phyloP scores from a whole-genome alignment of 2,888 invertebrate species.

The Erebia palarica region DNA sequence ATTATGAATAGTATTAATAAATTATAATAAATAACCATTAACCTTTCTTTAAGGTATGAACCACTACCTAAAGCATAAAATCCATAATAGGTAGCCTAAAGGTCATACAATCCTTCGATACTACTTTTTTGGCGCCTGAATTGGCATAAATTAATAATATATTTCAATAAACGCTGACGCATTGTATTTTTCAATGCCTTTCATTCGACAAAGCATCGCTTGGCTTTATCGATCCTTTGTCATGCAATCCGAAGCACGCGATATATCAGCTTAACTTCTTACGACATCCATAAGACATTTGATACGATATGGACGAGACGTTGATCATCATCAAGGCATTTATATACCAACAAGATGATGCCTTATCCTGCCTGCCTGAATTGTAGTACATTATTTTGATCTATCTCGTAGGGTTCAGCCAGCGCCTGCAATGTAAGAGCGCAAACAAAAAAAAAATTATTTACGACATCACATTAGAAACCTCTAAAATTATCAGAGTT shows the following conservation, averaged over 20 bases:
- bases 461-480: no score
- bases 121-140: not conserved
- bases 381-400: no score
- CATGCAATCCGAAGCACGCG: constrained; percentile 8
- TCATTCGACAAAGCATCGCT: not conserved
- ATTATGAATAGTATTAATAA: no score
- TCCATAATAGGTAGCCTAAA: not conserved
- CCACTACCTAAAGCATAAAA: not conserved
- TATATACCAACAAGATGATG: no score
- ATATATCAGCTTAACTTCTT: not conserved
- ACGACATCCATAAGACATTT: not conserved
- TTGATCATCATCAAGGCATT: no score
- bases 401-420: no score
- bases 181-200: constrained; percentile 9
- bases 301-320: not conserved
- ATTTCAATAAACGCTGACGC: constrained; percentile 10
- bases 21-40: not conserved
- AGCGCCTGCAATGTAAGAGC: no score
- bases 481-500: no score
- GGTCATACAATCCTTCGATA: not conserved
- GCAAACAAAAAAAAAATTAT: no score
- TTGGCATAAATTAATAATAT: constrained; percentile 8
- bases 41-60: not conserved
- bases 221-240: constrained; percentile 9
- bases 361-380: no score